Evolutionary conservation across 1,140 invertebrate genomes (phyloP), one percentile per base, ranked within the genome.

Genomic region (Ruditapes philippinarum): DNA sequence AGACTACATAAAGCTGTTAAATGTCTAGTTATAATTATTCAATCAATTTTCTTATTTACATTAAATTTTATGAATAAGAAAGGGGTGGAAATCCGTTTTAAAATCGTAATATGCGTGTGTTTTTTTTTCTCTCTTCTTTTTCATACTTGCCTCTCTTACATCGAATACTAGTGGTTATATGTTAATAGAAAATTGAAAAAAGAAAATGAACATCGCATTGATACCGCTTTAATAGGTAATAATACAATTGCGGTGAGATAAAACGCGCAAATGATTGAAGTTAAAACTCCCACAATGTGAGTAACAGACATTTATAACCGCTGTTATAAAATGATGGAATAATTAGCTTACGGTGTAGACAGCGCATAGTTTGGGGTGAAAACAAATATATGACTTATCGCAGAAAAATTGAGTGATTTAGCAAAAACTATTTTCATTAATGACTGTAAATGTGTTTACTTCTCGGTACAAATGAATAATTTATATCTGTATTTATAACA

Each of bases 151-250:
- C 12, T 36, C 45, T 28, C 74, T 31, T 17, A 49, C n/a, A 17
- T 36, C n/a, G n/a, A n/a, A 54, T 54, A 4, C 17, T 12, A 51
- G 14, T 51, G 42, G 25, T 19, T n/a, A 54, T 54, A 36, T 49
- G 54, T 54, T 33, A 40, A n/a, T 51, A 38, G 42, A 78, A 51
- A 17, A 36, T 0, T 78, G 74, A 78, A 78, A n/a, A n/a, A 51
- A 36, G 74, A 78, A 19, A 17, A 1, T 49, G 42, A 49, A 78
- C 74, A 57, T 11, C 28, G 11, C 7, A 33, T 54, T 78, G 74
- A 78, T 78, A 78, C 31, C 22, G 45, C 33, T 78, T 78, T 54
- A 57, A 78, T 54, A 31, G 45, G 14, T 78, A 78, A 78, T 78
- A 17, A 78, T 78, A 78, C 22, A 49, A 22, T 51, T 51, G 74